phyloP scores from a whole-genome alignment of 2,888 invertebrate genomes.

The Cheilosia urbana region DNA sequence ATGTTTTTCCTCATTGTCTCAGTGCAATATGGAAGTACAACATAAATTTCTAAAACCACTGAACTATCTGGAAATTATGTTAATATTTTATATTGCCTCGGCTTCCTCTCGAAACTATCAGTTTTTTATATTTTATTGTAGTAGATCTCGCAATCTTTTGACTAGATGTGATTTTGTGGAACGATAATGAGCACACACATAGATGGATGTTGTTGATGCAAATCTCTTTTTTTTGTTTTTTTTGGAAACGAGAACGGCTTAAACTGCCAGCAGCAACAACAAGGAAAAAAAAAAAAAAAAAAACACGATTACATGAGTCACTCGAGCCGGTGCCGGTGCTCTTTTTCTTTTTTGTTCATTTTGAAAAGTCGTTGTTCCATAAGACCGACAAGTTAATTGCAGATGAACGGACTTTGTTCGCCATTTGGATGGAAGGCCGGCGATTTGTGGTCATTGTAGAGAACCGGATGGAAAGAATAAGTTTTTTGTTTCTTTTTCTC shows the following conservation, averaged over 20 bases:
- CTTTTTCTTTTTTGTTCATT: slow-evolving; percentile 42
- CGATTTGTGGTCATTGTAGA: slow-evolving; percentile 60
- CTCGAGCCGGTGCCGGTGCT: slow-evolving; percentile 56
- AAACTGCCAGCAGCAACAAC: slow-evolving; percentile 2
- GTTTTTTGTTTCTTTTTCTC: too few relatives aligned
- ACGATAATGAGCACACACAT: slow-evolving; percentile 49
- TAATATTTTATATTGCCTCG: slow-evolving; percentile 61
- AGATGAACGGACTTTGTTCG: slow-evolving; percentile 69
- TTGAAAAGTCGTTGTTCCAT: slow-evolving; percentile 72
- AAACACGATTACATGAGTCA: slow-evolving; percentile 67
- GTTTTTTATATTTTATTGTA: neutral
- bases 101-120: slow-evolving; percentile 43
- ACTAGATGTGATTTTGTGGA: slow-evolving; percentile 55
- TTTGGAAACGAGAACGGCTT: slow-evolving; percentile 43
- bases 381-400: slow-evolving; percentile 74
- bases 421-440: slow-evolving; percentile 43
- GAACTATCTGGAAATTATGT: slow-evolving; percentile 68
- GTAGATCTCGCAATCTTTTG: slow-evolving; percentile 40
- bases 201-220: slow-evolving; percentile 45
- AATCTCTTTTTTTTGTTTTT: slow-evolving; percentile 40
- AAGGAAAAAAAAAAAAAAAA: slow-evolving; percentile 4
- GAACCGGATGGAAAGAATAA: slow-evolving; percentile 50
- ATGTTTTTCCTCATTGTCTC: slow-evolving; percentile 66
- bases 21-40: slow-evolving; percentile 34
- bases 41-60: slow-evolving; percentile 67